A percentile compares a stretch with the other conserved stretches of the same genome.
Conservation (phyloP, 2,113 vertebrate species). For the Gopherus flavomarginatus region DNA sequence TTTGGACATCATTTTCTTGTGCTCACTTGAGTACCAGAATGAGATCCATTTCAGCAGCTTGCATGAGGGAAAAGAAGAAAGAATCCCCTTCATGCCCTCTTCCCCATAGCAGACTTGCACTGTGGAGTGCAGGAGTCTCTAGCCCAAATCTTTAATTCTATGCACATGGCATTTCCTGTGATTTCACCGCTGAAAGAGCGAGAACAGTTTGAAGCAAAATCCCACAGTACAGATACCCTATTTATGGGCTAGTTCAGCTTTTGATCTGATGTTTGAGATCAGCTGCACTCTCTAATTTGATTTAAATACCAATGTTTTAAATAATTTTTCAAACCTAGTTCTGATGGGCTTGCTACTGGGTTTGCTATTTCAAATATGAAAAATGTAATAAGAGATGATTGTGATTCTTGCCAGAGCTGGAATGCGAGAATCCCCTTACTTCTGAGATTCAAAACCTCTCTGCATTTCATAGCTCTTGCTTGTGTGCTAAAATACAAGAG, state of each 20-base stretch:
- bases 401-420: neutral
- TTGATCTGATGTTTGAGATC: neutral
- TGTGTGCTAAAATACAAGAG: neutral
- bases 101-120: neutral
- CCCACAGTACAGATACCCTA: accelerated
- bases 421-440: neutral
- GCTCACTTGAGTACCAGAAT: neutral
- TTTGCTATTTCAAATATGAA: constrained; percentile 29
- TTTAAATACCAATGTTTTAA: neutral
- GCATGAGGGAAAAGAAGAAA: neutral
- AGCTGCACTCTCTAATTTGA: neutral
- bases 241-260: neutral
- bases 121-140: neutral
- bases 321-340: neutral
- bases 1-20: neutral
- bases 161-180: neutral
- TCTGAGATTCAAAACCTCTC: neutral
- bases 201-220: accelerated
- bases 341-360: neutral
- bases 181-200: accelerated
- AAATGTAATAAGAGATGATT: neutral
- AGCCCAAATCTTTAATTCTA: neutral
- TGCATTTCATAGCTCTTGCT: neutral
- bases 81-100: neutral
- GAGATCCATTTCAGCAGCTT: neutral